Evolutionary conservation across 2,113 vertebrate species (phyloP).

Genomic region (Brienomyrus longianalis): DNA sequence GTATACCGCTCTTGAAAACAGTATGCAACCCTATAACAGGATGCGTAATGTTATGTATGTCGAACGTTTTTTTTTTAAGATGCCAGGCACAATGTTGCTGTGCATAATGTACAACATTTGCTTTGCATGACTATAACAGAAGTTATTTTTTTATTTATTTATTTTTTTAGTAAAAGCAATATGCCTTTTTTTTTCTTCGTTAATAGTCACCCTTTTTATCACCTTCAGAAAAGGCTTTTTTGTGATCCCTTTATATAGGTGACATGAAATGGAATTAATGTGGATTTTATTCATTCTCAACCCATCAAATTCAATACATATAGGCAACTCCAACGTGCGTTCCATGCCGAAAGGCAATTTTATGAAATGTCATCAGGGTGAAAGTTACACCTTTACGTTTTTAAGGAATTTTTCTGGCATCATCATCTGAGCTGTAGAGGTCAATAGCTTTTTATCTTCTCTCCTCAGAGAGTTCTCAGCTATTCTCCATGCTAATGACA

Average conservation of each 20-base stretch:
- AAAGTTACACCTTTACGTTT: neutral
- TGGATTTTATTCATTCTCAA: neutral
- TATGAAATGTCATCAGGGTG: neutral
- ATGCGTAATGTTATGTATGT: neutral
- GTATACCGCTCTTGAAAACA: neutral
- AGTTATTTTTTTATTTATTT: neutral
- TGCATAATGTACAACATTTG: neutral
- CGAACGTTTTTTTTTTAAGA: neutral
- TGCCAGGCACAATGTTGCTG: neutral
- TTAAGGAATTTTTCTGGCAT: neutral
- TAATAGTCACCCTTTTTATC: neutral
- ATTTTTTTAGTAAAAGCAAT: neutral
- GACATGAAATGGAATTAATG: neutral
- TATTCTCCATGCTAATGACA: neutral
- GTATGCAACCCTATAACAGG: neutral
- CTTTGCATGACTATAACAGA: too few relatives aligned
- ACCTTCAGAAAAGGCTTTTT: neutral
- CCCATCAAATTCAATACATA: neutral
- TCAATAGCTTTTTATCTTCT: neutral
- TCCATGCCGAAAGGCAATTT: neutral
- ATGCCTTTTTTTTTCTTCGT: neutral
- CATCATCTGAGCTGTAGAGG: neutral
- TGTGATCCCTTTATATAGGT: neutral
- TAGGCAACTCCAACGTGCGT: neutral
- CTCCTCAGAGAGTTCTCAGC: neutral